phyloP scores from a whole-genome alignment of 2,888 invertebrate species.

The Sphaerophoria taeniata region DNA sequence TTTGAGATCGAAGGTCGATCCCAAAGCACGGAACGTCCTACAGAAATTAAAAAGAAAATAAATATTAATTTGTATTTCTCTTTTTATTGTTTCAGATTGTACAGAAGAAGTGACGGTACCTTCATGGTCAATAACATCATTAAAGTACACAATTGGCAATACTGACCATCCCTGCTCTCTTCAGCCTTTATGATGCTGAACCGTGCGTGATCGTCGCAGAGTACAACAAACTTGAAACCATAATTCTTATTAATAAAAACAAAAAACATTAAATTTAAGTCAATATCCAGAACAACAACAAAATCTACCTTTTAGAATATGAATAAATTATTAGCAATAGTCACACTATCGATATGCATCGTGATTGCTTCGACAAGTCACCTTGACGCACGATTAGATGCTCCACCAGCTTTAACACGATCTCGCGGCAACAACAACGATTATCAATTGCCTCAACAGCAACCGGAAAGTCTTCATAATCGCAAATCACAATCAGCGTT shows the following conservation, averaged over 20 bases:
- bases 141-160: conserved; percentile 57
- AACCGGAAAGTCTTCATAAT: conserved; percentile 59
- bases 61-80: conserved; percentile 55
- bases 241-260: conserved; percentile 31
- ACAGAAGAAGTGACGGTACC: not conserved
- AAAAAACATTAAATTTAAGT: conserved; percentile 3
- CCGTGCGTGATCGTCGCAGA: conserved; percentile 46
- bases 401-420: conserved; percentile 51
- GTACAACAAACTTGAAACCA: conserved; percentile 43
- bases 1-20: conserved; percentile 57
- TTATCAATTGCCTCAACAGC: conserved; percentile 45
- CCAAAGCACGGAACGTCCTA: conserved; percentile 42
- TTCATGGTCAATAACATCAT: conserved; percentile 45
- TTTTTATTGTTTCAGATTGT: conserved; percentile 26
- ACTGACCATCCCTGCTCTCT: conserved; percentile 17
- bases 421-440: conserved; percentile 38
- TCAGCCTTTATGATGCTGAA: conserved; percentile 51
- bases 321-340: conserved; percentile 73
- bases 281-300: conserved; percentile 36
- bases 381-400: conserved; percentile 70
- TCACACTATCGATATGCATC: conserved; percentile 71
- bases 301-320: conserved; percentile 51
- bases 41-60: conserved; percentile 62
- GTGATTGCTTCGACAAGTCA: conserved; percentile 71
- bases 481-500: conserved; percentile 68